These are phyloP conservation scores for Gortyna flavago DNA, from an alignment of 2,888 invertebrate species.

Conservation along the genomic window DNA sequence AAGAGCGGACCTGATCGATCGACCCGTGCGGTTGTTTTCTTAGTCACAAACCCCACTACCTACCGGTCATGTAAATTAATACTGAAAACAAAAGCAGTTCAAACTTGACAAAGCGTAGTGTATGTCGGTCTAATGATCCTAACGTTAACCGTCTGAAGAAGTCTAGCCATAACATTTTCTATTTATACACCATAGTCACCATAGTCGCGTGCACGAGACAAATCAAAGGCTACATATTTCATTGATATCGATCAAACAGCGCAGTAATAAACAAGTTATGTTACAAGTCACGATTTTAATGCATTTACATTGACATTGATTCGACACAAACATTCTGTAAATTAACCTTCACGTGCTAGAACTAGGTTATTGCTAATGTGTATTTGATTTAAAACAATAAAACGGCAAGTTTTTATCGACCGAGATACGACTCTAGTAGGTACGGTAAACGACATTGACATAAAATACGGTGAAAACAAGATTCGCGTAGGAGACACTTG, in stretches of 20 bases:
- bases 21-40: too few relatives aligned
- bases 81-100: neutral
- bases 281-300: constrained; percentile 26
- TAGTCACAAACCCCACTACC: neutral
- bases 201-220: constrained; percentile 27
- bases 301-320: constrained; percentile 50
- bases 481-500: neutral
- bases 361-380: constrained; percentile 50
- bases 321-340: constrained; percentile 7
- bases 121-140: neutral
- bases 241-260: constrained; percentile 50
- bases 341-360: constrained; percentile 41
- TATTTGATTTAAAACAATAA: constrained; percentile 47
- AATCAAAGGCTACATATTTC: constrained; percentile 40
- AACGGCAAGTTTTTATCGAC: constrained; percentile 15
- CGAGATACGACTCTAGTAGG: neutral
- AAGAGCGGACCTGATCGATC: too few relatives aligned
- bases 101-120: neutral
- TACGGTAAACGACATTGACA: constrained; percentile 8
- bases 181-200: neutral
- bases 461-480: neutral
- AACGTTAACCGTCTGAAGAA: neutral
- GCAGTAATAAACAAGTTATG: constrained; percentile 21
- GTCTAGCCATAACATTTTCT: neutral
- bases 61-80: neutral